Evolutionary conservation across 2,888 invertebrate species (phyloP).

Genomic region (Tridacna crocea): DNA sequence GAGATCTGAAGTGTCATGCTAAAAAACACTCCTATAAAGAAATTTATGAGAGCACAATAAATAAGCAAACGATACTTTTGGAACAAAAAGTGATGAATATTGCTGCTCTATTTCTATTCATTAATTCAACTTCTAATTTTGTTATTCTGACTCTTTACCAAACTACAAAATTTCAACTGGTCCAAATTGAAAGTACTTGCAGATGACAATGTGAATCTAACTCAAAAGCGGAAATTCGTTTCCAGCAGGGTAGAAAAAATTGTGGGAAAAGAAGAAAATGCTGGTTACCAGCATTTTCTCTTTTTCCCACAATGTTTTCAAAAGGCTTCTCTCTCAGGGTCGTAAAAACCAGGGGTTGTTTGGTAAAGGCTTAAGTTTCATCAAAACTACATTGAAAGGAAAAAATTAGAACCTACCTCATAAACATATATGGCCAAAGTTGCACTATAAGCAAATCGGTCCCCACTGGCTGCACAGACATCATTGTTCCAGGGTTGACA

Average conservation of each 20-base stretch:
- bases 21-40: too few relatives aligned
- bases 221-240: not conserved
- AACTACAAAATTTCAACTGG: not conserved
- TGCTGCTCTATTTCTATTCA: too few relatives aligned
- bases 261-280: not conserved
- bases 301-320: not conserved
- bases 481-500: constrained; percentile 85
- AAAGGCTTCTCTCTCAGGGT: not conserved
- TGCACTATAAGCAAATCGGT: constrained; percentile 85
- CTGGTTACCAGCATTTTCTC: constrained; percentile 4
- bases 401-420: constrained; percentile 76
- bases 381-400: not conserved
- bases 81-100: too few relatives aligned
- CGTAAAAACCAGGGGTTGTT: not conserved
- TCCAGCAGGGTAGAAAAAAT: not conserved
- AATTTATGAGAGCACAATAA: too few relatives aligned
- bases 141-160: not conserved
- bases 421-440: constrained; percentile 85
- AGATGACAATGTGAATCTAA: not conserved
- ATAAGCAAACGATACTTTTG: too few relatives aligned
- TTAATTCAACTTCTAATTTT: too few relatives aligned
- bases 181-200: not conserved
- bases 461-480: constrained; percentile 82
- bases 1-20: too few relatives aligned
- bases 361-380: not conserved